Percentiles rank a stretch among this genome's conserved stretches.
Conservation (phyloP, 2,113 vertebrate genomes). For the Sus scrofa region DNA sequence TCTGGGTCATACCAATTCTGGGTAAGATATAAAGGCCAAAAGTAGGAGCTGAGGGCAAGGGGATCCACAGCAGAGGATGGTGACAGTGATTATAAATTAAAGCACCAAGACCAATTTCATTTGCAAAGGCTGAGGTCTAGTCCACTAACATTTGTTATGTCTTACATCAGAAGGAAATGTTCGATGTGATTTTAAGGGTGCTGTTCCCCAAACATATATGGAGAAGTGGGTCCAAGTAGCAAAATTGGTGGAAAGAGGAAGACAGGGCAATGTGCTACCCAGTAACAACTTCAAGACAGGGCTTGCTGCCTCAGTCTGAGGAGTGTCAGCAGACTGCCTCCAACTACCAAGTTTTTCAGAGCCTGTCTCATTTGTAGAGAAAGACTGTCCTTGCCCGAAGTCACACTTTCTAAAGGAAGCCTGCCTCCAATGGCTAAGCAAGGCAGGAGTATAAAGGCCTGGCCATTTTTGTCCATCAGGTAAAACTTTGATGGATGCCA, state of each 20-base stretch:
- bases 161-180: background rate
- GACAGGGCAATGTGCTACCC: background rate
- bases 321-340: background rate
- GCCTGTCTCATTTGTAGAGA: background rate
- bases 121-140: background rate
- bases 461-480: background rate
- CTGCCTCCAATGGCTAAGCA: background rate
- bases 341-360: background rate
- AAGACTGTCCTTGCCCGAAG: background rate
- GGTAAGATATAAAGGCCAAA: background rate
- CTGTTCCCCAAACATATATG: background rate
- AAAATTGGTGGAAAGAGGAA: background rate
- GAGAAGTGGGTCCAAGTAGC: background rate
- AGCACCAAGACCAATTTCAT: background rate
- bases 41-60: accelerated
- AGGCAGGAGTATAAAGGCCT: background rate
- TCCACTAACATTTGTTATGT: background rate
- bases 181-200: background rate
- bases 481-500: background rate
- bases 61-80: accelerated
- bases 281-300: background rate
- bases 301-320: background rate
- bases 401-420: background rate
- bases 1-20: background rate
- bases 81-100: background rate